Base-by-base conservation (phyloP, 1,140 invertebrate genomes). In the Ericerus pela region DNA sequence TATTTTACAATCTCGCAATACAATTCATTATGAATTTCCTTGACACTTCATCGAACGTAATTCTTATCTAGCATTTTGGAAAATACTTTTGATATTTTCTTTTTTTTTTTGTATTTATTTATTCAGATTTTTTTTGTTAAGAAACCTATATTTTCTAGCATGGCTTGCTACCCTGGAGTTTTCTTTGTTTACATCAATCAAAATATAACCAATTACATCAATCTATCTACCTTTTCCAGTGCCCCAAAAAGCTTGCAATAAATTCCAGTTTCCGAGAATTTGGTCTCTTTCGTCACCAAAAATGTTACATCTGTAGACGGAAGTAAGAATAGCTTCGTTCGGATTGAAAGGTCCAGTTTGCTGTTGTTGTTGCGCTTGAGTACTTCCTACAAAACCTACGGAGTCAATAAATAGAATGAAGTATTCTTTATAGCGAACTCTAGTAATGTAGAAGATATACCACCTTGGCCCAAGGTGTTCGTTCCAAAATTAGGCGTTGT, bases 211-310 rank as follows among this genome's bases (percentile, higher is more conserved):
- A 18, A 11, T n/a, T 37, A 33, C n/a, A n/a, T n/a, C n/a, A n/a
- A n/a, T n/a, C n/a, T 29, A 43, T 60, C 67, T 53, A 70, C 75
- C 79, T 70, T 79, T 79, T 63, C 88, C 88, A 54, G 76, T 79
- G 1, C 93, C 94, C 91, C 92, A 96, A 60, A 85, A 81, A 1
- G 92, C 89, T 70, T 95, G 91, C 36, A 97, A 70, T 56, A 92
- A 80, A 67, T 96, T 97, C 85, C 89, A 95, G 67, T 87, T 87
- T 1, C 88, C 87, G 31, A 97, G 75, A 28, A 91, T 84, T 58
- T 82, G 80, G 67, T 96, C 93, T 31, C 91, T 73, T 64, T 96
- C 92, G 70, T 96, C 92, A 29, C 87, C 87, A 70, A 88, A 96
- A 20, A 95, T 78, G 51, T 82, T 80, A 41, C 88, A 89, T 63